Evolutionary conservation across 2,113 vertebrate species (phyloP).

Genomic region (Lynx canadensis): DNA sequence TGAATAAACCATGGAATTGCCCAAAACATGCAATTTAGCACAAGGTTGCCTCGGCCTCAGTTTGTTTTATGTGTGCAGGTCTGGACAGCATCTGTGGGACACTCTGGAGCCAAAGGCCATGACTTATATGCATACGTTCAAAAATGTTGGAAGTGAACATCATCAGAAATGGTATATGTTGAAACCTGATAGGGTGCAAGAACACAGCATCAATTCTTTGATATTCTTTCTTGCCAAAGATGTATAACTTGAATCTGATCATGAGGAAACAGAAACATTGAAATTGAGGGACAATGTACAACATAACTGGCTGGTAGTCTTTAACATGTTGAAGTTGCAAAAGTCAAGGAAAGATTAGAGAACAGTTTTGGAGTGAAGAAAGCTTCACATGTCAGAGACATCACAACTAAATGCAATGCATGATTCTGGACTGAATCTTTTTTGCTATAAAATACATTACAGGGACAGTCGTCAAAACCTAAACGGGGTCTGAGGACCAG

Average conservation of each 20-base stretch:
- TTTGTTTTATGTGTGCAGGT: not conserved
- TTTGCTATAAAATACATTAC: not conserved
- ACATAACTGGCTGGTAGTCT: not conserved
- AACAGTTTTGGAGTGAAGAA: not conserved
- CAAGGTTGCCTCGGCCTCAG: not conserved
- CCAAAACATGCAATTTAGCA: not conserved
- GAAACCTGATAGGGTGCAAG: not conserved
- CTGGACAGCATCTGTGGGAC: not conserved
- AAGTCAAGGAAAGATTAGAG: conserved; percentile 40
- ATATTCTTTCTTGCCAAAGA: not conserved
- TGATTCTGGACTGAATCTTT: not conserved
- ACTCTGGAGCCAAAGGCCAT: not conserved
- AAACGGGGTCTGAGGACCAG: not conserved
- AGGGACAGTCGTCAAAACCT: not conserved
- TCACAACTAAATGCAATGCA: not conserved
- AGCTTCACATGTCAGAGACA: not conserved
- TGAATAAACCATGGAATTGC: not conserved
- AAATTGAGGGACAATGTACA: not conserved
- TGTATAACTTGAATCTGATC: not conserved
- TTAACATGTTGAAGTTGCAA: not conserved
- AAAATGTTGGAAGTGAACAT: not conserved
- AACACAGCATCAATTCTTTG: not conserved
- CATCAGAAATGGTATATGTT: not conserved
- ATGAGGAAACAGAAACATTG: not conserved
- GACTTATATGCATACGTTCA: not conserved